Base-by-base conservation (phyloP, 1,140 invertebrate species). In the Leptinotarsa texana region DNA sequence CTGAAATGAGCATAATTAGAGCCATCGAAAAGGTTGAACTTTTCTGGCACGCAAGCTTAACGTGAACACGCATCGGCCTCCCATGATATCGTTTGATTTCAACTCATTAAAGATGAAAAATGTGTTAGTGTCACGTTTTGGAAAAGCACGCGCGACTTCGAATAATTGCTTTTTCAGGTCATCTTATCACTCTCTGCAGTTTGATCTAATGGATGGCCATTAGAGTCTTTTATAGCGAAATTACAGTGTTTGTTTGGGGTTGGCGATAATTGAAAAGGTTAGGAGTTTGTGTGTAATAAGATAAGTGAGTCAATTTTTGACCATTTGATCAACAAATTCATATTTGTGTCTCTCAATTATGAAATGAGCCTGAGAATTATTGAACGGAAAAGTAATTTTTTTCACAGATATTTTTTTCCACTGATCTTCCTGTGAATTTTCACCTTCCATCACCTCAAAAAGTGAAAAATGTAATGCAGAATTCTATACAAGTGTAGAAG, bases 81-180 rank as follows among this genome's bases (percentile, higher is more conserved):
- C 66, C 66, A 68, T 33, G 66, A 42, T 42, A 68, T 68, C 66
- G 33, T 68, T 68, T 68, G 69, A 70, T 70, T 70, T 70, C 13
- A 51, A 57, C 48, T 70, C 69, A 61, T 70, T 70, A 70, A 51
- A 70, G 69, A 70, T 70, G 69, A 70, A 70, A 70, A 70, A 70
- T 70, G 69, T 70, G 21, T 70, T 22, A 22, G 11, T 70, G 69
- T 70, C 69, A 70, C 69, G 69, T 70, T 57, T 48, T 18, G 21
- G 47, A 70, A 18, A 17, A n/a, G 21, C 48, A 70, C 18, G 17
- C 47, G 49, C 51, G 11, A n/a, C 63, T 15, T 3, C 21, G 3
- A 48, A 48, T 70, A 70, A 70, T 70, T 21, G 66, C 66, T 47
- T 47, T 22, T 70, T 70, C 69, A 57, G 69, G 48, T 61, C 47